Conservation (phyloP, 2,888 invertebrate species). For the Chydorus sphaericus region DNA sequence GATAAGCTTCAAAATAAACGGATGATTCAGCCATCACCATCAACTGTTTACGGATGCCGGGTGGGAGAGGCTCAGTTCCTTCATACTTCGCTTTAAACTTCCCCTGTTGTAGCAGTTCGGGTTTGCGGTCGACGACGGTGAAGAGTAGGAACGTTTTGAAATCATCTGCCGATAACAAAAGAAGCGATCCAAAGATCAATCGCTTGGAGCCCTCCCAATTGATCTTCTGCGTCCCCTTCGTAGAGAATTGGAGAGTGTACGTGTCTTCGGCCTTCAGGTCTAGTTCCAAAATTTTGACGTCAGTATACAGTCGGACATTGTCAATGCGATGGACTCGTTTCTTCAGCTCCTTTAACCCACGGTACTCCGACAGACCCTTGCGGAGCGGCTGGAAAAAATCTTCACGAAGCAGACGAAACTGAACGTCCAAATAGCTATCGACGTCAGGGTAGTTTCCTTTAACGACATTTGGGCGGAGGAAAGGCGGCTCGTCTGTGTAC, state of each 20-base stretch:
- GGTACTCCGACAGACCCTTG: conserved; percentile 43
- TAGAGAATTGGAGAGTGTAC: conserved; percentile 18
- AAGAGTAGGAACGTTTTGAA: conserved; percentile 55
- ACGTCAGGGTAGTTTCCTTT: conserved; percentile 45
- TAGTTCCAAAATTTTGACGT: conserved; percentile 14
- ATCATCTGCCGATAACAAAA: conserved; percentile 52
- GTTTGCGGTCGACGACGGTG: conserved; percentile 44
- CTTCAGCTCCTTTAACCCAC: background rate
- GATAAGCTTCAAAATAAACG: conserved; percentile 68
- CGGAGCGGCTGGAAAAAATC: conserved; percentile 61
- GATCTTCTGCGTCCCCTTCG: conserved; percentile 26
- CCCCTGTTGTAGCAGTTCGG: conserved; percentile 34
- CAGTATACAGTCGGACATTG: conserved; percentile 20
- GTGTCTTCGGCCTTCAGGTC: background rate
- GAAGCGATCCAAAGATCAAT: conserved; percentile 53
- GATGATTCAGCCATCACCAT: conserved; percentile 58
- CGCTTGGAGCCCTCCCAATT: conserved; percentile 39
- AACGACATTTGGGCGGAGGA: conserved; percentile 40
- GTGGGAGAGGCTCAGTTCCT: conserved; percentile 16
- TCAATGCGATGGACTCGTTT: conserved; percentile 14
- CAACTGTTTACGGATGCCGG: conserved; percentile 23
- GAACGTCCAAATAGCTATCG: conserved; percentile 61
- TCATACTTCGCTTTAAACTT: conserved; percentile 33
- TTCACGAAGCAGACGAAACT: conserved; percentile 59
- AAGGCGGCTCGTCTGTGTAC: conserved; percentile 26